Conservation (phyloP, 2,888 invertebrate species). For the Pseudococcus longispinus region DNA sequence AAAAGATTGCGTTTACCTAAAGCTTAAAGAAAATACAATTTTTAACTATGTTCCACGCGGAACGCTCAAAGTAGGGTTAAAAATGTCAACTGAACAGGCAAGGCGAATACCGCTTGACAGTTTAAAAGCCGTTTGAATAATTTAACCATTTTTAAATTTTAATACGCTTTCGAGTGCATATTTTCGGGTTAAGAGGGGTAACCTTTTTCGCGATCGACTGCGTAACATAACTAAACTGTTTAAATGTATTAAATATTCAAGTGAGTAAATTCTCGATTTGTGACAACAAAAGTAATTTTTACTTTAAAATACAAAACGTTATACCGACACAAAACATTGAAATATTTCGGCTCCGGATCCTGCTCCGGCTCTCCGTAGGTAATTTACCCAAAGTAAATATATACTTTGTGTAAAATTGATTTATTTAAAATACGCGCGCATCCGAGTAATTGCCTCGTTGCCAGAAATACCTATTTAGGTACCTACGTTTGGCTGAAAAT, state of each 20-base stretch:
- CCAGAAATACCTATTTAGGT: not conserved
- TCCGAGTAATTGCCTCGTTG: not conserved
- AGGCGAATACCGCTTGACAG: conserved; percentile 59
- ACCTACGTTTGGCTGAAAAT: conserved; percentile 5
- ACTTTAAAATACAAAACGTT: conserved; percentile 19
- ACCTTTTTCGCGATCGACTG: conserved; percentile 55
- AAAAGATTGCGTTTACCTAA: conserved; percentile 46
- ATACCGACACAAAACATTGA: not conserved
- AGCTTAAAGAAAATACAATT: conserved; percentile 46
- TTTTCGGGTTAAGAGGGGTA: conserved; percentile 56
- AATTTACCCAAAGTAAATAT: not conserved
- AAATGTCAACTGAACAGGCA: conserved; percentile 53
- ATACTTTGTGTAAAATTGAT: conserved; percentile 11
- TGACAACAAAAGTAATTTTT: conserved; percentile 44
- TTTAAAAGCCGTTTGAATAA: conserved; percentile 60
- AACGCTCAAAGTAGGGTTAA: conserved; percentile 54
- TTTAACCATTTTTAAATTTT: conserved; percentile 59
- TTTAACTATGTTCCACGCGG: conserved; percentile 44
- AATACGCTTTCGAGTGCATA: conserved; percentile 56
- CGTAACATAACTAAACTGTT: conserved; percentile 54
- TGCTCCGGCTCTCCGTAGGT: not conserved
- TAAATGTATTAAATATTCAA: conserved; percentile 54
- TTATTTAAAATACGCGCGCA: not conserved
- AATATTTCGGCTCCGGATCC: not conserved
- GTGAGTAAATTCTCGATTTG: conserved; percentile 54